A percentile compares a stretch with the other conserved stretches of the same genome.
Evolutionary conservation across 1,140 invertebrate genomes (phyloP).

Genomic region (Dreissena rostriformis): DNA sequence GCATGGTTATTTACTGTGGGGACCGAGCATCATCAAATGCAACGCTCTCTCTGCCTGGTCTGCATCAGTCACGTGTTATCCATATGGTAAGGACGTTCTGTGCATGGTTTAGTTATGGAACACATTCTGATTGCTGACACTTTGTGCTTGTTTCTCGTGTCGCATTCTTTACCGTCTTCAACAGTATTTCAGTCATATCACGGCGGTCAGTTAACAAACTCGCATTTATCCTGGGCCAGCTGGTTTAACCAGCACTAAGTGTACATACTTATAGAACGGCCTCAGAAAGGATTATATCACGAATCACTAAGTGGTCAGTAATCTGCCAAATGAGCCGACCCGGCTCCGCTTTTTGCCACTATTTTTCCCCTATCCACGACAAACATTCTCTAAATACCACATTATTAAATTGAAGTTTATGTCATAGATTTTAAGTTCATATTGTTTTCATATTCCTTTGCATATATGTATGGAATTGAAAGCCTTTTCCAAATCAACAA

Average conservation of each 20-base stretch:
- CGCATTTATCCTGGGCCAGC: background rate
- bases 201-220: background rate
- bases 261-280: background rate
- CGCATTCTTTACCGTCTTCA: too few species aligned
- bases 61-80: background rate
- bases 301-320: too few species aligned
- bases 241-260: background rate
- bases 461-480: too few species aligned
- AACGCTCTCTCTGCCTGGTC: background rate
- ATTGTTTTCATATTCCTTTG: too few species aligned
- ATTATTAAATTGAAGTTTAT: too few species aligned
- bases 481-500: too few species aligned
- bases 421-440: too few species aligned
- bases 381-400: too few species aligned
- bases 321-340: too few species aligned
- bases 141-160: too few species aligned
- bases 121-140: constrained; percentile 1
- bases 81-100: constrained; percentile 1
- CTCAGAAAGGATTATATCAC: background rate
- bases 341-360: background rate
- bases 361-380: background rate
- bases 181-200: too few species aligned
- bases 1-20: background rate
- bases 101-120: background rate
- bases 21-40: background rate